phyloP scores from a whole-genome alignment of 2,797 vertebrate species.

The Cygnus olor region DNA sequence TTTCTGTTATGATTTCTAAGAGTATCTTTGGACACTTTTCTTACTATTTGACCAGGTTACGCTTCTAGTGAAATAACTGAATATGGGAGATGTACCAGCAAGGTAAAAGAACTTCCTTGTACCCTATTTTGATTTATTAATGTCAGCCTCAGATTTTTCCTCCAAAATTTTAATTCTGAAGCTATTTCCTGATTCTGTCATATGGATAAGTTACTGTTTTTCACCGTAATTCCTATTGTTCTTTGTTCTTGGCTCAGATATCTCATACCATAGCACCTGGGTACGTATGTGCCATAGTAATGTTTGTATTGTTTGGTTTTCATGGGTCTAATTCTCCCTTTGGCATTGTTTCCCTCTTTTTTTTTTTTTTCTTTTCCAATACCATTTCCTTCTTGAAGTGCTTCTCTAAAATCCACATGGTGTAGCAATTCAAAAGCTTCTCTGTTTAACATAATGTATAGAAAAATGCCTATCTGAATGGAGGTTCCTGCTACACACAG shows the following conservation, averaged over 20 bases:
- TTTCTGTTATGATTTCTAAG: not conserved
- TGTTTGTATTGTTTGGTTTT: not conserved
- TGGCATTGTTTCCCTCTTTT: not conserved
- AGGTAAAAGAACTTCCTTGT: not conserved
- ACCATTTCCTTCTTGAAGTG: too few species aligned
- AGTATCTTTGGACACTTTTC: not conserved
- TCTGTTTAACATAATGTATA: too few species aligned
- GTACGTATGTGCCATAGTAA: fast-evolving
- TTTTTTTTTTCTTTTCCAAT: too few species aligned
- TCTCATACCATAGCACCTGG: not conserved
- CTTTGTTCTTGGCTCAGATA: not conserved
- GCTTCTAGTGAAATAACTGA: not conserved
- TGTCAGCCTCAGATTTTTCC: not conserved
- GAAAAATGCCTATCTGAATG: too few species aligned
- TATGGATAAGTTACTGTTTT: not conserved
- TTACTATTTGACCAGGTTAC: not conserved
- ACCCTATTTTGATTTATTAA: not conserved
- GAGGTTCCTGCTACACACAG: too few species aligned
- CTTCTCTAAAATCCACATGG: too few species aligned
- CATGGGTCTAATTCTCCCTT: not conserved
- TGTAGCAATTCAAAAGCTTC: too few species aligned
- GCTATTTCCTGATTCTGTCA: not conserved
- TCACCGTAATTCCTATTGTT: not conserved
- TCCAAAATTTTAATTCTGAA: not conserved
- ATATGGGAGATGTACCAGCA: not conserved